phyloP scores from a whole-genome alignment of 2,113 vertebrate genomes.

The Rhabdornis inornatus region DNA sequence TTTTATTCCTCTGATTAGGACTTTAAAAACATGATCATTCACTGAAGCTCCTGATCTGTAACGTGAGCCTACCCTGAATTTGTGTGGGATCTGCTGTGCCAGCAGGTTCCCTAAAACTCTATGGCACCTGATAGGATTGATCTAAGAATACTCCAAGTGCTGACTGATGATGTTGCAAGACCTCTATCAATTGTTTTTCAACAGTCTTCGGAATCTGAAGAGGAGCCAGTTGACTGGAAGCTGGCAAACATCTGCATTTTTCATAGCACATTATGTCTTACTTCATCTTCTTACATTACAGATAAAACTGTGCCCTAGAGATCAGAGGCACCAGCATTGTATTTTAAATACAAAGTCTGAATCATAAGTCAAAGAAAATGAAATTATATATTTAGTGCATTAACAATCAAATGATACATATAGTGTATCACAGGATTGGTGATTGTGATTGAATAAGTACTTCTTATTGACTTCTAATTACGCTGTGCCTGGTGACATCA shows the following conservation, averaged over 20 bases:
- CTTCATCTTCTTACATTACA: background rate
- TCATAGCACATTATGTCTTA: background rate
- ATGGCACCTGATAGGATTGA: background rate
- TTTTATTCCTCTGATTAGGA: background rate
- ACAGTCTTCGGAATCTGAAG: background rate
- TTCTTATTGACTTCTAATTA: background rate
- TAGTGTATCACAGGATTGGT: background rate
- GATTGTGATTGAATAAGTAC: background rate
- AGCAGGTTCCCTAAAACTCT: background rate
- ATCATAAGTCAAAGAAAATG: background rate
- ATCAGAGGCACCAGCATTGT: background rate
- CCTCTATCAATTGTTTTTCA: background rate
- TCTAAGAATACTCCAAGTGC: background rate
- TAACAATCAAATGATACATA: background rate
- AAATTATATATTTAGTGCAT: background rate
- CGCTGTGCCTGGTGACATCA: background rate
- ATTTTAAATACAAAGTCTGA: background rate
- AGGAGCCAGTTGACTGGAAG: background rate
- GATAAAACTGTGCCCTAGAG: background rate
- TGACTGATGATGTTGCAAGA: background rate
- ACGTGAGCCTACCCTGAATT: background rate
- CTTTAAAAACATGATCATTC: background rate
- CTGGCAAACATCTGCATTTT: background rate
- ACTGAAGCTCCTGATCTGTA: background rate
- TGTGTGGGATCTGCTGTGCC: background rate